Percentiles rank a stretch among this genome's conserved stretches.
Conservation (phyloP, 2,888 invertebrate species). For the Athalia rosae region DNA sequence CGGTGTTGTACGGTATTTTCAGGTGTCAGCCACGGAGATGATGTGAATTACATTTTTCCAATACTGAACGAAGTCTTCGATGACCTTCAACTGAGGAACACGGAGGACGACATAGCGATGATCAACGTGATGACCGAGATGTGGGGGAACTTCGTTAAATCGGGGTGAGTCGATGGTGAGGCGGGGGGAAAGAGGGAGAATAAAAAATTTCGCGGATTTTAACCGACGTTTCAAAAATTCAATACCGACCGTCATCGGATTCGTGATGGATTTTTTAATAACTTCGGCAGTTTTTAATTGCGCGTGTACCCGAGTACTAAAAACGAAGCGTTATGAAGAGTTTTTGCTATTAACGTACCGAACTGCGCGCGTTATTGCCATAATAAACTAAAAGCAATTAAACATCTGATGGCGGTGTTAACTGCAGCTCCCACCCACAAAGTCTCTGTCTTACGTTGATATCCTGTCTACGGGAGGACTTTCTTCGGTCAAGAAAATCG, state of each 20-base stretch:
- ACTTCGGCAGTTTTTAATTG: neutral
- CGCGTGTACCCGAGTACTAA: neutral
- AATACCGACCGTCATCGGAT: too few species aligned
- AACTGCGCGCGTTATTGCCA: neutral
- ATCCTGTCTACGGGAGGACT: neutral
- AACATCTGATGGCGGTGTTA: slow-evolving; percentile 1
- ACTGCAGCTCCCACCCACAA: neutral
- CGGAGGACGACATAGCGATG: slow-evolving; percentile 59
- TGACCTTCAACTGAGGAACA: slow-evolving; percentile 56
- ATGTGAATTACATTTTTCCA: slow-evolving; percentile 65
- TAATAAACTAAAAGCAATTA: slow-evolving; percentile 24
- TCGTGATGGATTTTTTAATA: neutral
- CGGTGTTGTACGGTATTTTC: too few species aligned
- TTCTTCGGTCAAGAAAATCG: slow-evolving; percentile 3
- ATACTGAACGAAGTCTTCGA: slow-evolving; percentile 51
- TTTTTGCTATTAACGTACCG: neutral
- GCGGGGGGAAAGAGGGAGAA: too few species aligned
- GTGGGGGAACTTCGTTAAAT: slow-evolving; percentile 61
- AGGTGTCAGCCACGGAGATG: slow-evolving; percentile 64
- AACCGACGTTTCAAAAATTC: too few species aligned
- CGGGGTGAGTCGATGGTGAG: slow-evolving; percentile 62
- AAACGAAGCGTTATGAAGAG: neutral
- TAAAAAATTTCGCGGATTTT: too few species aligned
- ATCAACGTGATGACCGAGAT: slow-evolving; percentile 65
- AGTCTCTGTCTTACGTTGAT: neutral